These are phyloP conservation scores for Leucophenga maculata DNA, from an alignment of 2,888 invertebrate genomes.

Conservation along the genomic window DNA sequence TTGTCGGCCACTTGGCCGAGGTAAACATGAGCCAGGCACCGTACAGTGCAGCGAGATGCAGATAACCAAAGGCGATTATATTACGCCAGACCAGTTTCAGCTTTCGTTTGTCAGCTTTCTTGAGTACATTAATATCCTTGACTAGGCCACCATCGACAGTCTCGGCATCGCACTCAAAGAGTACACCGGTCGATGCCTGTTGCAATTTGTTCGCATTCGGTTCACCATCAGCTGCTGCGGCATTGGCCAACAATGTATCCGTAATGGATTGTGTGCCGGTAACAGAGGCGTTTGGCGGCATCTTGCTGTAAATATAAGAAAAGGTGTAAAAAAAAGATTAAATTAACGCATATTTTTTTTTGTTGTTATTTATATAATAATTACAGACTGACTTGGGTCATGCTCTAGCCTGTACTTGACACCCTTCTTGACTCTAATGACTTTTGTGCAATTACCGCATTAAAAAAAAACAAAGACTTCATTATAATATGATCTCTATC, in stretches of 20 bases:
- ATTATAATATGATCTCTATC: not conserved
- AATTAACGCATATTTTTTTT: not conserved
- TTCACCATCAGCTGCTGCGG: slow-evolving; percentile 52
- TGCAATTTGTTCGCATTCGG: slow-evolving; percentile 59
- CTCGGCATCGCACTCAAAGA: slow-evolving; percentile 79
- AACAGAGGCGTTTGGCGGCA: slow-evolving; percentile 75
- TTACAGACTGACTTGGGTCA: too few species aligned
- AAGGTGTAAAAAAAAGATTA: slow-evolving; percentile 15
- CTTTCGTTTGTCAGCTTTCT: slow-evolving; percentile 75
- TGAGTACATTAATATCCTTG: slow-evolving; percentile 75
- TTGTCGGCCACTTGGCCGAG: slow-evolving; percentile 82
- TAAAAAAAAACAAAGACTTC: not conserved
- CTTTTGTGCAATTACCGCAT: not conserved
- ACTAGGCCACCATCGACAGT: slow-evolving; percentile 77
- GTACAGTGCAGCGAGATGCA: slow-evolving; percentile 84
- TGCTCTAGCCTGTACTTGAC: not conserved
- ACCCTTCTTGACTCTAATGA: slow-evolving; percentile 1
- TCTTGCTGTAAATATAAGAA: slow-evolving; percentile 58
- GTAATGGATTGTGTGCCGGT: slow-evolving; percentile 72
- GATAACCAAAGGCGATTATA: slow-evolving; percentile 82
- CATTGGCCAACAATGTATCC: slow-evolving; percentile 59
- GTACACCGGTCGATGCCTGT: slow-evolving; percentile 74
- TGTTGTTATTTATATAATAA: too few species aligned
- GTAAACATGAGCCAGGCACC: slow-evolving; percentile 82
- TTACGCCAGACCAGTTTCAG: slow-evolving; percentile 86